These are phyloP conservation scores for Mactromeris polynyma DNA, from an alignment of 2,888 invertebrate genomes.

Conservation along the genomic window DNA sequence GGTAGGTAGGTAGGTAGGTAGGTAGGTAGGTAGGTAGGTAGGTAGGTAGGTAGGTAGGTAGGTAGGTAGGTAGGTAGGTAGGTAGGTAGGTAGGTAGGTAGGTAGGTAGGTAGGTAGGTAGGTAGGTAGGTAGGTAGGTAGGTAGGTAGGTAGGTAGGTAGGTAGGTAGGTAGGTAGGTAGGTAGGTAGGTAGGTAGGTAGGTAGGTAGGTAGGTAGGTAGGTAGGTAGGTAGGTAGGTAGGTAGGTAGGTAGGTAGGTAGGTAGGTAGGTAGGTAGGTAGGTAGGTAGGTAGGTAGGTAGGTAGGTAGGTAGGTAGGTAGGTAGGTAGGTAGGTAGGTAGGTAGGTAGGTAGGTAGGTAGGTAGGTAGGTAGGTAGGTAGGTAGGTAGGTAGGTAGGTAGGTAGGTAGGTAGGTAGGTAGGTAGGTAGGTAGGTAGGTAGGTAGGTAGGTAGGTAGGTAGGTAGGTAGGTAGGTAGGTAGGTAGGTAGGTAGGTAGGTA, in stretches of 20 bases:
- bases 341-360: conserved; percentile 3
- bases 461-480: not conserved
- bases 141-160: conserved; percentile 11
- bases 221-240: conserved; percentile 2
- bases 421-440: conserved; percentile 3
- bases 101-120: conserved; percentile 11
- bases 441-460: conserved; percentile 1
- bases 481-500: not conserved
- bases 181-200: conserved; percentile 4
- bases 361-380: not conserved
- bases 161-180: conserved; percentile 11
- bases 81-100: conserved; percentile 11
- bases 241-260: conserved; percentile 1
- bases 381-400: conserved; percentile 3
- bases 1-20: conserved; percentile 11
- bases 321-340: not conserved
- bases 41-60: conserved; percentile 11
- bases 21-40: conserved; percentile 11
- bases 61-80: conserved; percentile 11
- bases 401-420: not conserved
- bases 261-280: conserved; percentile 2
- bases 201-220: not conserved
- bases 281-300: conserved; percentile 2
- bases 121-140: conserved; percentile 11
- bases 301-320: conserved; percentile 1